Percentiles rank a stretch among this genome's conserved stretches.
Evolutionary conservation across 2,797 vertebrate genomes (phyloP).

Genomic region (Leucoraja ocellata): DNA sequence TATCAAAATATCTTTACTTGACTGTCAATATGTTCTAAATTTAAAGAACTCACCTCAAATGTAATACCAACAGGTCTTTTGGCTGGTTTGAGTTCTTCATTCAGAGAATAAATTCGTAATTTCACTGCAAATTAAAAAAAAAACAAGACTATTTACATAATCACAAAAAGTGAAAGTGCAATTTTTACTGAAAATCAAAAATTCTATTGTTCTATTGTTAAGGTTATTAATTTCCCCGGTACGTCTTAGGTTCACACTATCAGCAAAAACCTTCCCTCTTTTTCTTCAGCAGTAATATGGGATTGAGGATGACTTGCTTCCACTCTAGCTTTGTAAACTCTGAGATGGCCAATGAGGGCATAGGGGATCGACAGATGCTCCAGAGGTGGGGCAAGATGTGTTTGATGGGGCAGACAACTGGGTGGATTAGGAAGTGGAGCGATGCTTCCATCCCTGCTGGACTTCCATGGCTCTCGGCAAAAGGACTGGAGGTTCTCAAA

Average conservation of each 20-base stretch:
- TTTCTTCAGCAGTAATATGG: too few species aligned
- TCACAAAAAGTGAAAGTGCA: slow-evolving; percentile 32
- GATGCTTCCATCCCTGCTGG: too few species aligned
- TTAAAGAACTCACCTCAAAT: slow-evolving; percentile 66
- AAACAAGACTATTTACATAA: slow-evolving; percentile 41
- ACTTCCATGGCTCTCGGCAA: too few species aligned
- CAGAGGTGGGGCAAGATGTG: too few species aligned
- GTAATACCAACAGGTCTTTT: slow-evolving; percentile 68
- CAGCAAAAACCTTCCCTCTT: background rate
- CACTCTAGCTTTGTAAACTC: too few species aligned
- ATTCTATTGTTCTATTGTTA: background rate
- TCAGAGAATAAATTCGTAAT: slow-evolving; percentile 78
- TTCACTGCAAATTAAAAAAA: slow-evolving; percentile 67
- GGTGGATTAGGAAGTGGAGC: too few species aligned
- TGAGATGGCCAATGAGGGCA: too few species aligned
- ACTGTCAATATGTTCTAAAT: background rate
- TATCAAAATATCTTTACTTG: background rate
- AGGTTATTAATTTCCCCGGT: background rate
- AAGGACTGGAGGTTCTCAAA: too few species aligned
- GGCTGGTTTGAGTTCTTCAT: slow-evolving; percentile 75
- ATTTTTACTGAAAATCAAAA: background rate
- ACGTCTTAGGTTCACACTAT: background rate
- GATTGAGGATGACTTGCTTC: too few species aligned
- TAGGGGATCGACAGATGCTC: too few species aligned
- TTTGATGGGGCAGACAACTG: too few species aligned